Evolutionary conservation across 2,113 vertebrate species (phyloP).

Genomic region (Kryptolebias marmoratus): DNA sequence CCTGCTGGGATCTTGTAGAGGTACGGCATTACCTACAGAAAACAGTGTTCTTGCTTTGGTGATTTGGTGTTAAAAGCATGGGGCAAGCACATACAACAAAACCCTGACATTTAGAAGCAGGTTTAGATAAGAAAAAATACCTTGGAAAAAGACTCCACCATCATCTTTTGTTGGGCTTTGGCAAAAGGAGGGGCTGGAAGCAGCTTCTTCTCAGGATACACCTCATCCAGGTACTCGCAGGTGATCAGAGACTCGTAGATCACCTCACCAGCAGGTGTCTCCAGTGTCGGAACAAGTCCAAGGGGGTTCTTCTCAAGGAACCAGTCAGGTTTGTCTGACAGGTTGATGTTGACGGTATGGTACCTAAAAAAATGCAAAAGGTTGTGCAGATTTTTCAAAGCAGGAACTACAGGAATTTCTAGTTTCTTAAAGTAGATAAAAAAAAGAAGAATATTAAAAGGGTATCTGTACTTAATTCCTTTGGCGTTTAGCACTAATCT

Average conservation of each 20-base stretch:
- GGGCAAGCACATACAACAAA: neutral
- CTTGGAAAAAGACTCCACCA: slow-evolving; percentile 89
- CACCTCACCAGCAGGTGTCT: slow-evolving; percentile 86
- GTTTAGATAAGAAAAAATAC: slow-evolving; percentile 57
- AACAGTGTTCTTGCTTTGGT: neutral
- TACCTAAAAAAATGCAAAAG: slow-evolving; percentile 70
- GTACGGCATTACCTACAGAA: slow-evolving; percentile 75
- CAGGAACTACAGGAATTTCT: neutral
- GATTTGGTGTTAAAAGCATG: neutral
- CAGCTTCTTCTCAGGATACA: slow-evolving; percentile 86
- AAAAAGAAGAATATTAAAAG: neutral
- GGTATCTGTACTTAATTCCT: slow-evolving; percentile 85
- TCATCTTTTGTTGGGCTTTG: slow-evolving; percentile 90
- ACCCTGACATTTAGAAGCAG: neutral
- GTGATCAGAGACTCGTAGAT: slow-evolving; percentile 89
- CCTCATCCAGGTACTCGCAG: slow-evolving; percentile 93
- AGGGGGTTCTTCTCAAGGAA: slow-evolving; percentile 85
- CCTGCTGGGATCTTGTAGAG: slow-evolving; percentile 68
- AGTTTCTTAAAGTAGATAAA: neutral
- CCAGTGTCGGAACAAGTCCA: slow-evolving; percentile 88
- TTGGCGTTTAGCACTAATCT: slow-evolving; percentile 87
- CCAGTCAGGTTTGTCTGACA: slow-evolving; percentile 94
- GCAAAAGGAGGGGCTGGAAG: slow-evolving; percentile 85
- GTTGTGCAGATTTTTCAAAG: neutral
- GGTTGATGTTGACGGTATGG: slow-evolving; percentile 89